Evolutionary conservation across 2,888 invertebrate genomes (phyloP).

Genomic region (Limulus polyphemus): DNA sequence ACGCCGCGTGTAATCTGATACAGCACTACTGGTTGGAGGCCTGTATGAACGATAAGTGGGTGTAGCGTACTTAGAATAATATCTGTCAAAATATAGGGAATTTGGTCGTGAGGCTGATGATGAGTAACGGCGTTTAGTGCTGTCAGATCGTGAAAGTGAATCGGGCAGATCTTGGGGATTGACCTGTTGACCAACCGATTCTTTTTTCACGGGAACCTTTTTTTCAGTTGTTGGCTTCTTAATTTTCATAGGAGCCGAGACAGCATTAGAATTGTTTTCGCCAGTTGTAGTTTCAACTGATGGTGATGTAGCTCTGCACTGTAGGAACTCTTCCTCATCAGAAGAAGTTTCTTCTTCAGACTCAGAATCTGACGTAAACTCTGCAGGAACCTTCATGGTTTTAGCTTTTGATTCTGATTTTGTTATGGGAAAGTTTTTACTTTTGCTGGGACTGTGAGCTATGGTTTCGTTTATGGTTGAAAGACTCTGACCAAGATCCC

Average conservation of each 20-base stretch:
- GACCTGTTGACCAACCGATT: slow-evolving; percentile 2
- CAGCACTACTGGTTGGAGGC: neutral
- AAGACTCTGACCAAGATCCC: neutral
- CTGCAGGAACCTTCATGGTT: slow-evolving; percentile 18
- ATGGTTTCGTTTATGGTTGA: neutral
- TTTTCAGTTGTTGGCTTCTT: slow-evolving; percentile 5
- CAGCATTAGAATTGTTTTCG: neutral
- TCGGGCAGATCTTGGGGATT: slow-evolving; percentile 2
- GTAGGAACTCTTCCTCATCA: slow-evolving; percentile 5
- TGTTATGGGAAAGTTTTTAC: neutral
- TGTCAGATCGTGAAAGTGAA: no score
- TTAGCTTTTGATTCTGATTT: slow-evolving; percentile 1
- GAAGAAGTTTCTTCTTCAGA: slow-evolving; percentile 4
- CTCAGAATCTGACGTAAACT: slow-evolving; percentile 21
- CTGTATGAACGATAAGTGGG: neutral
- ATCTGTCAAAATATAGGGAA: neutral
- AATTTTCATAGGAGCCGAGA: neutral
- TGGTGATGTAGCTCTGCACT: slow-evolving; percentile 20
- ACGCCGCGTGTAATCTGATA: neutral
- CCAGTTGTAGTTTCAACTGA: neutral
- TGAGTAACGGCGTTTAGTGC: no score
- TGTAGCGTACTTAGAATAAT: neutral
- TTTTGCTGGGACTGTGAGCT: neutral
- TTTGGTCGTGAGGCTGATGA: neutral
- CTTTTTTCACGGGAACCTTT: slow-evolving; percentile 5